phyloP scores from a whole-genome alignment of 2,113 vertebrate genomes.

The Atrichornis clamosus region DNA sequence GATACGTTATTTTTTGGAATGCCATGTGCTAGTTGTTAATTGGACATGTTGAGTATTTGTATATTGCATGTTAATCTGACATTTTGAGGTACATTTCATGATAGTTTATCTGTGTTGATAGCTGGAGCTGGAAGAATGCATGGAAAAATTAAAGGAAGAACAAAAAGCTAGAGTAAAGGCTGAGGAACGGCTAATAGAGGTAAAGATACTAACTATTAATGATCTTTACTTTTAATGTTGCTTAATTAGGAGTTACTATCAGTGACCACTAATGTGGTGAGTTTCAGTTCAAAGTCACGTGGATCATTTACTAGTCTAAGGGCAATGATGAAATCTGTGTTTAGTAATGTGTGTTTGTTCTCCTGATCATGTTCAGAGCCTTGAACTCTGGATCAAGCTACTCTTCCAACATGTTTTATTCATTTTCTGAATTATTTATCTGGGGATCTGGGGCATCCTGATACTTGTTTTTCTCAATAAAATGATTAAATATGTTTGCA shows the following conservation, averaged over 20 bases:
- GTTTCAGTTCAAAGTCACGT: slow-evolving; percentile 1
- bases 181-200: slow-evolving; percentile 83
- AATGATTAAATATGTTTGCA: background rate
- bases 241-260: background rate
- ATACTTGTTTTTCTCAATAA: background rate
- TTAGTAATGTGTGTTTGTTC: slow-evolving; percentile 19
- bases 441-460: background rate
- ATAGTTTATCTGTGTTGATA: slow-evolving; percentile 47
- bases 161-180: slow-evolving; percentile 81
- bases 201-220: slow-evolving; percentile 42
- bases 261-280: background rate
- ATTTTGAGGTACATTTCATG: background rate
- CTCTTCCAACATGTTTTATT: background rate
- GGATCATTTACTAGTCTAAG: background rate
- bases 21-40: background rate
- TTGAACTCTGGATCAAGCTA: slow-evolving; percentile 13
- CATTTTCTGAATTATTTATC: background rate
- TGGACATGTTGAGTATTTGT: background rate
- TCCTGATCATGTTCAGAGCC: slow-evolving; percentile 14
- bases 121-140: slow-evolving; percentile 85
- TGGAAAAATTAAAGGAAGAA: slow-evolving; percentile 82
- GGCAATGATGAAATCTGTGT: background rate
- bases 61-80: background rate
- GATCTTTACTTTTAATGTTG: background rate
- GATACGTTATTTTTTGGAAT: background rate